These are phyloP conservation scores for Brachyhypopomus occidentalis DNA, from an alignment of 2,113 vertebrate species.

Conservation along the genomic window DNA sequence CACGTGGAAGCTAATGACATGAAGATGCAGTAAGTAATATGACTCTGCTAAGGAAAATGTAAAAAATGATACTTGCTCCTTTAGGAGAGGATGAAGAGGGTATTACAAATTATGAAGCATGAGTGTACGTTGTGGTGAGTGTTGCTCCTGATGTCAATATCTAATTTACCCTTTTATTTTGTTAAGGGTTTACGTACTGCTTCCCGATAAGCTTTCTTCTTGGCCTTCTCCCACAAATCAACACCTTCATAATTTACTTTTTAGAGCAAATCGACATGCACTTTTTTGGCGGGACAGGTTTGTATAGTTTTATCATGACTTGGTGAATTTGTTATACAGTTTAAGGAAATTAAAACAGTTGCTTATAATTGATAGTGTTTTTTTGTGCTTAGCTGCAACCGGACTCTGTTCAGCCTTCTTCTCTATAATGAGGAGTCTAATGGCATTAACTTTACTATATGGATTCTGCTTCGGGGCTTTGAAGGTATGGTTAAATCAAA, in stretches of 20 bases:
- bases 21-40: not conserved
- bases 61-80: not conserved
- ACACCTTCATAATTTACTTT: constrained; percentile 93
- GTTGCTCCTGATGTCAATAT: not conserved
- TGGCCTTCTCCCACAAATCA: constrained; percentile 96
- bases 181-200: constrained; percentile 89
- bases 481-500: constrained; percentile 76
- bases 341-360: constrained; percentile 15
- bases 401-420: constrained; percentile 85
- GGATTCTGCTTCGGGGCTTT: constrained; percentile 90
- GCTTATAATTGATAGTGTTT: constrained; percentile 50
- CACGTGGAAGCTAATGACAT: not conserved
- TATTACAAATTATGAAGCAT: not conserved
- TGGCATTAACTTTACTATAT: constrained; percentile 80
- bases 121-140: not conserved
- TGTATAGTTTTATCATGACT: constrained; percentile 48
- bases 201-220: constrained; percentile 93
- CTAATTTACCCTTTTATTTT: constrained; percentile 37
- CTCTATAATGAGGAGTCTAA: constrained; percentile 83
- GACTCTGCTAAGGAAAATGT: not conserved
- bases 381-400: constrained; percentile 82
- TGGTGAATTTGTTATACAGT: not conserved
- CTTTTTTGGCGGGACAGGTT: constrained; percentile 94
- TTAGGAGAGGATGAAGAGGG: not conserved
- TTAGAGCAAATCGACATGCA: constrained; percentile 95